phyloP scores from a whole-genome alignment of 2,888 invertebrate genomes.

The Trichopria drosophilae region DNA sequence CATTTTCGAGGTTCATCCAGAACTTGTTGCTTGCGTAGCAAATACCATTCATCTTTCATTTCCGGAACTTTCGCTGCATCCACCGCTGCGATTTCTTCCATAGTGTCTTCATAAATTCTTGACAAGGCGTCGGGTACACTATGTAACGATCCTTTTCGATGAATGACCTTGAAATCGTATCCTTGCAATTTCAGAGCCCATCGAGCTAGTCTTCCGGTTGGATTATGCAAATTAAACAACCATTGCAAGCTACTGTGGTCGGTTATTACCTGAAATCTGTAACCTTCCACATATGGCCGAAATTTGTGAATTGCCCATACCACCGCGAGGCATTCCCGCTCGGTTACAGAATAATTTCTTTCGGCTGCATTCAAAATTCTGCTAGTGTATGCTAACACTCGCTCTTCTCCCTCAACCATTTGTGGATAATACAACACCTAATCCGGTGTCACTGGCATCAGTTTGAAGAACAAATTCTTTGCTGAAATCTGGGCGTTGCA shows the following conservation, averaged over 20 bases:
- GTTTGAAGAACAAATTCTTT: constrained; percentile 26
- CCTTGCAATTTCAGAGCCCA: constrained; percentile 32
- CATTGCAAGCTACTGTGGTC: constrained; percentile 39
- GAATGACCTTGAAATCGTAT: constrained; percentile 27
- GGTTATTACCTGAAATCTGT: constrained; percentile 38
- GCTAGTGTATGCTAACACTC: constrained; percentile 32
- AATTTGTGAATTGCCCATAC: constrained; percentile 36
- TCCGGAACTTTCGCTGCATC: neutral
- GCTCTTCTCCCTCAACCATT: constrained; percentile 15
- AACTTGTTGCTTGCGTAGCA: too few species aligned
- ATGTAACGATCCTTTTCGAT: constrained; percentile 28
- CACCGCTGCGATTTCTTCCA: neutral
- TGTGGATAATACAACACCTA: constrained; percentile 28
- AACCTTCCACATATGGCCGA: constrained; percentile 38
- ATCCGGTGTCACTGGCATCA: constrained; percentile 31
- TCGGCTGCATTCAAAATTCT: constrained; percentile 19
- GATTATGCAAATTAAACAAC: constrained; percentile 32
- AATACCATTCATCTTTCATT: too few species aligned
- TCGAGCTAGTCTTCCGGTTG: constrained; percentile 31
- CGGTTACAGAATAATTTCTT: constrained; percentile 29
- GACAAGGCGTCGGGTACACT: constrained; percentile 30
- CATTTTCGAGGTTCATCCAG: neutral
- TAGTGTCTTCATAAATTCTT: constrained; percentile 7
- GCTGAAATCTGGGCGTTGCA: constrained; percentile 28
- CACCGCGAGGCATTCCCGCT: constrained; percentile 39